Conservation (phyloP, 2,797 vertebrate genomes). For the Babyrousa celebensis region DNA sequence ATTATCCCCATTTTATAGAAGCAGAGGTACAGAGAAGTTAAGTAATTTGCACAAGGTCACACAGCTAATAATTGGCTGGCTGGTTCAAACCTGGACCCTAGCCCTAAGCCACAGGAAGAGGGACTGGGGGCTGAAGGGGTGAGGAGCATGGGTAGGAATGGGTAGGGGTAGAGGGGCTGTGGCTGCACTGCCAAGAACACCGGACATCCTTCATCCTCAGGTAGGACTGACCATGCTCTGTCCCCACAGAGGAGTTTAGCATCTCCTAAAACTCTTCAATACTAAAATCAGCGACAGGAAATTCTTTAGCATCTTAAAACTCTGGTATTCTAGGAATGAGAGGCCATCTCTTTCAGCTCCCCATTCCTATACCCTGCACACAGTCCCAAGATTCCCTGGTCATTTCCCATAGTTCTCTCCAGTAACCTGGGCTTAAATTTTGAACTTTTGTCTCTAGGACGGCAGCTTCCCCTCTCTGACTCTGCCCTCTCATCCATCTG, state of each 20-base stretch:
- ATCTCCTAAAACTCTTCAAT: neutral
- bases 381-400: too few relatives aligned
- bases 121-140: too few relatives aligned
- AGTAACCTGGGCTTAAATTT: neutral
- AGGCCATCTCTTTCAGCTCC: neutral
- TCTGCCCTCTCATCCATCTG: neutral
- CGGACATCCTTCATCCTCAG: neutral
- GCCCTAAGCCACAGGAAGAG: neutral
- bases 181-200: neutral
- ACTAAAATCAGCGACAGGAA: neutral
- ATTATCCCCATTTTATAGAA: neutral
- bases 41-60: neutral
- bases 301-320: neutral
- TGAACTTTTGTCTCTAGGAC: neutral
- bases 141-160: neutral
- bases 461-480: neutral
- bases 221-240: neutral
- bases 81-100: neutral
- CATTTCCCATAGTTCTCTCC: neutral
- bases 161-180: neutral
- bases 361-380: too few relatives aligned
- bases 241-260: neutral
- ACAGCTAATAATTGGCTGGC: neutral
- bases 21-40: neutral
- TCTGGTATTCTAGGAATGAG: accelerated